Percentiles rank a stretch among this genome's conserved stretches.
Conservation (phyloP, 1,140 invertebrate species). For the Rhizoglyphus robini region DNA sequence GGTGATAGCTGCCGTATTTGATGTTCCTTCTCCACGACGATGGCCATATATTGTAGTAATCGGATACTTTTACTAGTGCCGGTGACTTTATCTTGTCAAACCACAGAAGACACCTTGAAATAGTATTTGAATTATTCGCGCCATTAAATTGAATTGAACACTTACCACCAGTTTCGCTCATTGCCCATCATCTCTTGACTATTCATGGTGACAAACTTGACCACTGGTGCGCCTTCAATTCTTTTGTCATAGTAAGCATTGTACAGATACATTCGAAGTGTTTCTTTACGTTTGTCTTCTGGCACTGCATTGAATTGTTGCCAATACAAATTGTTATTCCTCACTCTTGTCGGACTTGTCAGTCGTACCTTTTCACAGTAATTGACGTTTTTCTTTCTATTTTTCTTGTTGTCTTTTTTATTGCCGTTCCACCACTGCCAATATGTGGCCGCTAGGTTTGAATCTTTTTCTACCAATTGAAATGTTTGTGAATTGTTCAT, state of each 20-base stretch:
- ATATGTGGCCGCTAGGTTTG: too few species aligned
- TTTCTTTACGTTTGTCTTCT: slow-evolving; percentile 33
- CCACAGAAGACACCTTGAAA: slow-evolving; percentile 60
- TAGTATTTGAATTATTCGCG: background rate
- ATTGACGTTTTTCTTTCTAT: too few species aligned
- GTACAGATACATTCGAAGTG: slow-evolving; percentile 63
- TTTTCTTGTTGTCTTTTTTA: background rate
- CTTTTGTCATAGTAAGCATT: slow-evolving; percentile 73
- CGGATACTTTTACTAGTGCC: slow-evolving; percentile 53
- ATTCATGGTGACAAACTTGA: slow-evolving; percentile 72
- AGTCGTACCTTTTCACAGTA: background rate
- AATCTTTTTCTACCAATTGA: too few species aligned
- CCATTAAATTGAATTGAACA: background rate
- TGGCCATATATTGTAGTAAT: slow-evolving; percentile 77
- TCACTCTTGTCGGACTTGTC: background rate
- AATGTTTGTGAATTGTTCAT: too few species aligned
- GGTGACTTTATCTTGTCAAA: slow-evolving; percentile 65
- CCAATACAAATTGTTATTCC: slow-evolving; percentile 67
- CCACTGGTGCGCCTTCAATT: slow-evolving; percentile 54
- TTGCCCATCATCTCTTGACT: slow-evolving; percentile 67
- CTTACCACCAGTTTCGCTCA: slow-evolving; percentile 37
- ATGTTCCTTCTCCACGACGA: slow-evolving; percentile 76
- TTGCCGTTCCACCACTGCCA: background rate
- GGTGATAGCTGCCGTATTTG: slow-evolving; percentile 74
- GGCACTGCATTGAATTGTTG: slow-evolving; percentile 63